Evolutionary conservation across 2,888 invertebrate species (phyloP).

Genomic region (Pristionchus japonicus): DNA sequence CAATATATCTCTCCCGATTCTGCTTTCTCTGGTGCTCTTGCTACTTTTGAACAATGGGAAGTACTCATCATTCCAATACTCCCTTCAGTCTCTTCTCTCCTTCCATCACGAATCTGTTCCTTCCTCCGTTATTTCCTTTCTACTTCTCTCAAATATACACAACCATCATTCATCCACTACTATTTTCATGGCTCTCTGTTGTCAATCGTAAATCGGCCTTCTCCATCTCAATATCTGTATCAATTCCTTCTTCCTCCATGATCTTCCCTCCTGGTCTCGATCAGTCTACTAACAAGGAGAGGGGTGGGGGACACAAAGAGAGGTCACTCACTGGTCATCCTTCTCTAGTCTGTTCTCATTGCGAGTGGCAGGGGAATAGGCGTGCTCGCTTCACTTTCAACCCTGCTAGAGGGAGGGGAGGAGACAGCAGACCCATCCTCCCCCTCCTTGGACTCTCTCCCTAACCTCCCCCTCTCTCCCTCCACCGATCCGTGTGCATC

Average conservation of each 20-base stretch:
- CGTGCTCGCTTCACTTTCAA: conserved; percentile 37
- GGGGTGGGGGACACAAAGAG: neutral
- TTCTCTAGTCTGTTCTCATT: conserved; percentile 16
- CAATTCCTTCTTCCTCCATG: neutral
- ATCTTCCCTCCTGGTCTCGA: neutral
- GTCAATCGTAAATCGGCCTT: neutral
- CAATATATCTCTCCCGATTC: neutral
- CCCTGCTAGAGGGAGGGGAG: conserved; percentile 26
- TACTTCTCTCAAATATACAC: conserved; percentile 26
- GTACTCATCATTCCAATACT: conserved; percentile 18
- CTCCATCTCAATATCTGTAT: neutral
- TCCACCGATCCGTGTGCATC: conserved; percentile 27
- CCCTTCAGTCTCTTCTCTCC: neutral
- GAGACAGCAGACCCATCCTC: conserved; percentile 21
- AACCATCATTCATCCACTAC: neutral
- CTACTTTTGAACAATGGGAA: conserved; percentile 4
- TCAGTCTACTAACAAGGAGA: neutral
- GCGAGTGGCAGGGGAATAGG: conserved; percentile 12
- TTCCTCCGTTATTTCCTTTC: conserved; percentile 24
- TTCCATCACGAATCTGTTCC: conserved; percentile 12
- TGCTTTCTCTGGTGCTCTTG: neutral
- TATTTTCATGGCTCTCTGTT: neutral
- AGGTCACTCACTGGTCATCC: conserved; percentile 1
- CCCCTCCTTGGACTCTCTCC: conserved; percentile 37
- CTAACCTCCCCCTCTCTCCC: neutral